phyloP scores from a whole-genome alignment of 2,797 vertebrate species.

The Macroramphosus scolopax region DNA sequence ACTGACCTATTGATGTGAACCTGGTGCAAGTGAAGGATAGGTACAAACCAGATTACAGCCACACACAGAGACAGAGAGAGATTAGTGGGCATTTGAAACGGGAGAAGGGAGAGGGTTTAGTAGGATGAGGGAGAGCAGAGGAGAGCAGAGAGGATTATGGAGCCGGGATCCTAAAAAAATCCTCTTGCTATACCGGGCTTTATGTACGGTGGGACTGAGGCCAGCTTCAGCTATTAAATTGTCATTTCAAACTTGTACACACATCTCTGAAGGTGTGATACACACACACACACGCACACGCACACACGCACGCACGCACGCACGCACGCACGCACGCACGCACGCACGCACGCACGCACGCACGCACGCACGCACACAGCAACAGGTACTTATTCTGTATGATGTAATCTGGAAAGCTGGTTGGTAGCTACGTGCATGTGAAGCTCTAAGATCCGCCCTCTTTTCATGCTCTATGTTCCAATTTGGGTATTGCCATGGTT shows the following conservation, averaged over 20 bases:
- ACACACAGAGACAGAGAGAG: conserved; percentile 56
- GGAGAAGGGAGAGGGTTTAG: conserved; percentile 76
- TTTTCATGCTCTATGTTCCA: conserved; percentile 69
- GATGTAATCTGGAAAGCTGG: conserved; percentile 66
- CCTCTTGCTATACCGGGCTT: conserved; percentile 70
- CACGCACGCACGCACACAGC: neutral
- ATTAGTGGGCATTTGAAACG: conserved; percentile 76
- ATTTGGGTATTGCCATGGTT: conserved; percentile 75
- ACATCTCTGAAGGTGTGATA: conserved; percentile 6
- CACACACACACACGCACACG: neutral
- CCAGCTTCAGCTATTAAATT: conserved; percentile 40
- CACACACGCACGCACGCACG: neutral
- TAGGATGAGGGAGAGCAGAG: conserved; percentile 72
- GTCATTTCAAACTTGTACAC: conserved; percentile 31
- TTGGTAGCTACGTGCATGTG: conserved; percentile 39
- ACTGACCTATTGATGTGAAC: conserved; percentile 60
- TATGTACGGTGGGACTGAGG: conserved; percentile 47
- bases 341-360: neutral
- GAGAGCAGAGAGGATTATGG: conserved; percentile 77
- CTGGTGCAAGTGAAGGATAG: conserved; percentile 56
- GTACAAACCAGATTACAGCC: conserved; percentile 74
- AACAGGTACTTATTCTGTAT: conserved; percentile 28
- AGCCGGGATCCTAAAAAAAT: conserved; percentile 80
- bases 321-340: neutral
- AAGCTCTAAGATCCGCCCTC: conserved; percentile 59